Base-by-base conservation (phyloP, 2,888 invertebrate species). In the Epistrophe eligans region DNA sequence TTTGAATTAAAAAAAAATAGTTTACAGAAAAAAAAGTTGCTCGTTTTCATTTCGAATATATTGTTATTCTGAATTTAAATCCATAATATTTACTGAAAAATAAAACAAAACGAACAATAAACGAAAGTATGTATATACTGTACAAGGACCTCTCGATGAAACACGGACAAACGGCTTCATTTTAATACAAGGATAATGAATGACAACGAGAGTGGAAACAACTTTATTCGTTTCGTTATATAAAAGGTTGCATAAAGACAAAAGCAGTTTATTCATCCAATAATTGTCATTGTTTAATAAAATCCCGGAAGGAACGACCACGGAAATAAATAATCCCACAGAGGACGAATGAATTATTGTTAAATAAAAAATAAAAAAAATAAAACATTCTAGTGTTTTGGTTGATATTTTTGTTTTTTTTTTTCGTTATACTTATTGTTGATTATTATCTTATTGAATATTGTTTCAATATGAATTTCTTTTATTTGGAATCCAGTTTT, bases 121-220 rank as follows among this genome's bases (percentile, higher is more conserved):
- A 17, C 3, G 15, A 15, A n/a, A 15, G 43, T 24, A 35, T 9
- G 0, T 9, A 35, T 24, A 24, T 24, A 24, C 3, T 24, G 24
- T 24, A 17, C n/a, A 50, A 67, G 35, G 67, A 38, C 19, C 55
- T 19, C 52, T 50, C 72, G 66, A 10, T 40, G 43, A 24, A 24
- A 24, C 24, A 24, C 55, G 17, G 17, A 58, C 11, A 58, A 58
- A 81, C 57, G 62, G 57, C 81, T 85, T 85, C 24, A 84, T 77
- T 80, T 72, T 77, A 83, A 74, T 64, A 40, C 45, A 35, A 55
- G 52, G 43, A 48, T 84, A 84, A 77, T 81, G 71, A 32, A 72
- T 40, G 72, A 55, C 45, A 50, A 28, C 19, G 15, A 52, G 15
- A 52, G 5, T 67, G 50, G 19, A 11, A 57, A 45, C 52, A 62